Base-by-base conservation (phyloP, 2,888 invertebrate species). In the Ormia ochracea region DNA sequence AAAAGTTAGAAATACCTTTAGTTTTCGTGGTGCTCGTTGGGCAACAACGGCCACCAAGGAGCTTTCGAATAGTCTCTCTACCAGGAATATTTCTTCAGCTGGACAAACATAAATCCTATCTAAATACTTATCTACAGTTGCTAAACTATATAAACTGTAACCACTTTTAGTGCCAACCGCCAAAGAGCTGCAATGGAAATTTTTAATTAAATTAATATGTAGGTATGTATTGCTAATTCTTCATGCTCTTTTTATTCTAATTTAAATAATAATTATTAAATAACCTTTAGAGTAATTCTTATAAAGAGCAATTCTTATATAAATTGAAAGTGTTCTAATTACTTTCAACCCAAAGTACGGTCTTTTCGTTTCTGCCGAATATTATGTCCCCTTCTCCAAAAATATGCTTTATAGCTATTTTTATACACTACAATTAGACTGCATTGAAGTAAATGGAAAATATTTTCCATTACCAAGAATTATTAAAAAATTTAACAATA, bases 61-160 rank as follows among this genome's bases (percentile, higher is more conserved):
- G 90, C 98, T 98, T 91, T 97, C 97, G 91, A 99, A 99, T 82
- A 99, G 93, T 81, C 99, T 92, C 90, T 99, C 99, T 84, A 99
- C 96, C 81, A 98, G 93, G 89, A 95, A 96, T 78, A 96, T 94
- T 89, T 96, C 96, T 90, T 96, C 95, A 81, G 93, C 93, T 89
- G 94, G 93, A 91, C 95, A 95, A 88, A 95, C 95, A 89, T 97
- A 96, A 85, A 98, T 96, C 90, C 94, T 94, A 88, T 97, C 97
- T 85, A 98, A 92, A 78, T 94, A 93, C 2, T 88, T 87, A 90
- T 98, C 97, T 72, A 95, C 93, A 7, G 93, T 93, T 78, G 93
- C 94, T 82, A 98, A 91, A 31, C 96, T 94, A 89, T 95, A 98
- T 83, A 99, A 92, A 88, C 94, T 94, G 91, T 97, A 99, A 48